phyloP scores from a whole-genome alignment of 1,140 invertebrate genomes.

The Amphibalanus amphitrite region DNA sequence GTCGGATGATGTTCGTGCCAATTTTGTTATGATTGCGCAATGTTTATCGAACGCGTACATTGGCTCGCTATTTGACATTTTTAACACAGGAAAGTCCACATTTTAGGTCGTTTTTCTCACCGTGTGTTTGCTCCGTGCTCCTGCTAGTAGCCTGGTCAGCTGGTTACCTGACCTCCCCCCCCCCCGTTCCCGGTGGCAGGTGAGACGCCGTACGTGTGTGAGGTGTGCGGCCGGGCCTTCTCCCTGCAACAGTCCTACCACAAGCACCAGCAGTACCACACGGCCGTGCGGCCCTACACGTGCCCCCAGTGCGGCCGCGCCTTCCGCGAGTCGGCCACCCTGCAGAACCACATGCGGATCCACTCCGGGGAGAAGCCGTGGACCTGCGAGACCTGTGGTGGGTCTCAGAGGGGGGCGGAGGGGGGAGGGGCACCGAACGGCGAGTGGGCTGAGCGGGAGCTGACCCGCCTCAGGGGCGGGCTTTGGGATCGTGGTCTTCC shows the following conservation, averaged over 20 bases:
- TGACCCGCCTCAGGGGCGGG: neutral
- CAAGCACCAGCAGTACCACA: slow-evolving; percentile 62
- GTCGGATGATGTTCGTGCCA: no score
- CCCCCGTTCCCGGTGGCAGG: slow-evolving; percentile 31
- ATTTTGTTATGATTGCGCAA: no score
- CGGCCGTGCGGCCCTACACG: slow-evolving; percentile 62
- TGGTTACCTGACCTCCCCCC: no score
- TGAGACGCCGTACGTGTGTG: slow-evolving; percentile 70
- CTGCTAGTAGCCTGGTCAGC: no score
- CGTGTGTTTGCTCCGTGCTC: no score
- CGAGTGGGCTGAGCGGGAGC: neutral
- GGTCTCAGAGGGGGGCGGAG: slow-evolving; percentile 18
- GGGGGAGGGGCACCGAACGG: neutral
- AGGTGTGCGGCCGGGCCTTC: slow-evolving; percentile 68
- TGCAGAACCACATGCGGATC: slow-evolving; percentile 73
- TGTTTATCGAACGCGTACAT: no score
- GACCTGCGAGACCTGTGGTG: slow-evolving; percentile 74
- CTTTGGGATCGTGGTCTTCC: neutral
- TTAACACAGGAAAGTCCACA: no score
- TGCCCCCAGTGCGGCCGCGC: slow-evolving; percentile 59
- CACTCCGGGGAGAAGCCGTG: slow-evolving; percentile 81
- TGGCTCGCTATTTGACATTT: no score
- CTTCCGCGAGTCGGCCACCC: slow-evolving; percentile 71
- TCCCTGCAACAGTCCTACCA: slow-evolving; percentile 83
- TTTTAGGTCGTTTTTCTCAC: no score